Conservation (phyloP, 2,888 invertebrate species). For the Phyllotreta cruciferae region DNA sequence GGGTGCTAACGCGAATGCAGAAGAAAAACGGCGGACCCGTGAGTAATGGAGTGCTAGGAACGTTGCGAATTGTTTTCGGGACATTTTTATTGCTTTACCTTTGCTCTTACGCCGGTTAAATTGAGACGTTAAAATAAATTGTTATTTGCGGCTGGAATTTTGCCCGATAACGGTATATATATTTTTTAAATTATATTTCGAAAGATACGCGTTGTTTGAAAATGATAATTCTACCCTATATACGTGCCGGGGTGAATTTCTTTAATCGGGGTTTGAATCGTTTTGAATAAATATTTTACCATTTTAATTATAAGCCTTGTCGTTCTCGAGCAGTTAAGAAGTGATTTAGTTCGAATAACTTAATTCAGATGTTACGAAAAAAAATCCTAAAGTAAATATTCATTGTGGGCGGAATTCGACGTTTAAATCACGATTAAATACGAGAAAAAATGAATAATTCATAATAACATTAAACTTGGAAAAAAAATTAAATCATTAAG, state of each 20-base stretch:
- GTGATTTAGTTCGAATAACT: constrained; percentile 16
- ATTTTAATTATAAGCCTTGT: constrained; percentile 13
- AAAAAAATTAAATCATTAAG: no score
- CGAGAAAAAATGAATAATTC: constrained; percentile 15
- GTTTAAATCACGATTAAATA: constrained; percentile 17
- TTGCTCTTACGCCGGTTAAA: neutral
- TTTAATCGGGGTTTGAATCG: neutral
- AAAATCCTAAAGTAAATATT: constrained; percentile 12
- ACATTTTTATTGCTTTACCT: neutral
- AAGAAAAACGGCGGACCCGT: neutral
- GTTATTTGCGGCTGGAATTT: neutral
- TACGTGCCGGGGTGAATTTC: neutral
- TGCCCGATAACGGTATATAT: constrained; percentile 3
- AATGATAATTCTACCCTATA: no score
- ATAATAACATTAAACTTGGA: neutral
- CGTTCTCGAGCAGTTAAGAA: constrained; percentile 11
- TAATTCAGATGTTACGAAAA: neutral
- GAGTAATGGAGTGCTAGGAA: constrained; percentile 9
- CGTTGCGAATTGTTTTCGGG: neutral
- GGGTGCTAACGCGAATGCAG: constrained; percentile 9
- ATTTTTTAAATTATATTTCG: constrained; percentile 1
- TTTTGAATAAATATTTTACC: neutral
- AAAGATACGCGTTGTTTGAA: no score
- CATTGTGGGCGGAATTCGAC: constrained; percentile 13
- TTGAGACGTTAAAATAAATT: neutral